A percentile compares a stretch with the other conserved stretches of the same genome.
phyloP scores from a whole-genome alignment of 2,888 invertebrate genomes.

The Clepsis dumicolana region DNA sequence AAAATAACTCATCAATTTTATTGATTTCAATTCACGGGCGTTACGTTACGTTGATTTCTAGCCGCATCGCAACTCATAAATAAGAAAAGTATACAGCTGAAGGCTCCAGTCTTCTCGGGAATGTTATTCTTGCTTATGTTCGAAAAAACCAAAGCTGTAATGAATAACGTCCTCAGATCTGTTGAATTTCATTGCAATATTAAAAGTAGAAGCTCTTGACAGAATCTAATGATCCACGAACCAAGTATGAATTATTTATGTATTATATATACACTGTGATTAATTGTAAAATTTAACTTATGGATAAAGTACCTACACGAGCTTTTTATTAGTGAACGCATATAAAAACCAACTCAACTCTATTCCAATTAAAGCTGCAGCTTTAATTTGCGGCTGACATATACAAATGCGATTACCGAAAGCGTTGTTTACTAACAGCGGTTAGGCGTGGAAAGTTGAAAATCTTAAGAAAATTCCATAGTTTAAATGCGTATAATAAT shows the following conservation, averaged over 20 bases:
- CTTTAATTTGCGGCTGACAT: constrained; percentile 25
- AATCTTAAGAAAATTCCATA: constrained; percentile 32
- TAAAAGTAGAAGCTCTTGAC: not conserved
- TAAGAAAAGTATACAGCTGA: not conserved
- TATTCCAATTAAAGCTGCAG: constrained; percentile 19
- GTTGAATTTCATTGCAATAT: not conserved
- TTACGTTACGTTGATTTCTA: too few species aligned
- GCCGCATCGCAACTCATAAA: too few species aligned
- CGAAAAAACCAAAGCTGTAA: not conserved
- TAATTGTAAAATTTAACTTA: constrained; percentile 12
- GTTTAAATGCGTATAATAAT: constrained; percentile 41
- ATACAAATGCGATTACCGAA: constrained; percentile 18
- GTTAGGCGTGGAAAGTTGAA: constrained; percentile 35
- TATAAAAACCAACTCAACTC: constrained; percentile 22
- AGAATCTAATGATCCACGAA: constrained; percentile 5
- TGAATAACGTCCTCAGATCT: not conserved
- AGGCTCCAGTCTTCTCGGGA: too few species aligned
- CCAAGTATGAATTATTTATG: constrained; percentile 29
- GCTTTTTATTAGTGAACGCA: constrained; percentile 23
- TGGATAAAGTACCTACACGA: constrained; percentile 28
- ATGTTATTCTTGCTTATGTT: too few species aligned
- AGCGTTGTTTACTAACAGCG: not conserved
- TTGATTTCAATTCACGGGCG: too few species aligned
- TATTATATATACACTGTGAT: constrained; percentile 11
- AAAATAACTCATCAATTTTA: not conserved